A percentile compares a stretch with the other conserved stretches of the same genome.
Conservation (phyloP, 1,140 invertebrate genomes). For the Macrocentrus cingulum region DNA sequence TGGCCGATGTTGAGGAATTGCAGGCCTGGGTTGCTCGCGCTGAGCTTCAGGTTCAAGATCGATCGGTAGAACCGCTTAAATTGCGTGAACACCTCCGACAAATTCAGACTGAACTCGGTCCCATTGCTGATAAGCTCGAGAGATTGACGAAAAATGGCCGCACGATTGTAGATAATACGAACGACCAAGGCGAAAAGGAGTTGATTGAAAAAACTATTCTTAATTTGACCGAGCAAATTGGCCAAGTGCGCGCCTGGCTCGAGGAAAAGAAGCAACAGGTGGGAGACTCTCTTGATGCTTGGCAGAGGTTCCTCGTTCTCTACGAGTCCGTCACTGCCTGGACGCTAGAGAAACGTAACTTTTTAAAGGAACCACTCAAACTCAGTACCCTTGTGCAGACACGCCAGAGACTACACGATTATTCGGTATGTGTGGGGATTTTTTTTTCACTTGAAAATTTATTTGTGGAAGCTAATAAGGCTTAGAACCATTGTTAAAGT, state of each 20-base stretch:
- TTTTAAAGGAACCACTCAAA: slow-evolving; percentile 75
- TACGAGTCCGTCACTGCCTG: slow-evolving; percentile 80
- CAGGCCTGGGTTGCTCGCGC: slow-evolving; percentile 80
- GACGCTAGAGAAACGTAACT: slow-evolving; percentile 78
- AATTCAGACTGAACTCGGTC: slow-evolving; percentile 73
- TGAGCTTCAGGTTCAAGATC: slow-evolving; percentile 80
- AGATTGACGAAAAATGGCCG: slow-evolving; percentile 75
- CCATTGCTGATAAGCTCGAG: slow-evolving; percentile 76
- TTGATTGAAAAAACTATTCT: slow-evolving; percentile 75
- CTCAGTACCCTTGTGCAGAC: slow-evolving; percentile 78
- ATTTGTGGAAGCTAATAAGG: not conserved
- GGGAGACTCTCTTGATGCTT: slow-evolving; percentile 84
- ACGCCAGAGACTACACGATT: slow-evolving; percentile 83
- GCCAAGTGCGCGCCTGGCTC: slow-evolving; percentile 73
- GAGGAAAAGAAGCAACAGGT: slow-evolving; percentile 83
- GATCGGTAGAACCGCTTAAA: slow-evolving; percentile 72
- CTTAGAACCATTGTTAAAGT: not conserved
- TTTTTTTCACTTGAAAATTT: too few relatives aligned
- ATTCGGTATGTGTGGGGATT: slow-evolving; percentile 70
- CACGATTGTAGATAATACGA: slow-evolving; percentile 76
- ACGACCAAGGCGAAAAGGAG: slow-evolving; percentile 75
- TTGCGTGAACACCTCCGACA: slow-evolving; percentile 77
- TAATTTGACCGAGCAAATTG: slow-evolving; percentile 75
- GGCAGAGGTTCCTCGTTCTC: slow-evolving; percentile 81
- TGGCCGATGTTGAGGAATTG: slow-evolving; percentile 76